These are phyloP conservation scores for Agrotis exclamationis DNA, from an alignment of 2,888 invertebrate genomes.

Conservation along the genomic window DNA sequence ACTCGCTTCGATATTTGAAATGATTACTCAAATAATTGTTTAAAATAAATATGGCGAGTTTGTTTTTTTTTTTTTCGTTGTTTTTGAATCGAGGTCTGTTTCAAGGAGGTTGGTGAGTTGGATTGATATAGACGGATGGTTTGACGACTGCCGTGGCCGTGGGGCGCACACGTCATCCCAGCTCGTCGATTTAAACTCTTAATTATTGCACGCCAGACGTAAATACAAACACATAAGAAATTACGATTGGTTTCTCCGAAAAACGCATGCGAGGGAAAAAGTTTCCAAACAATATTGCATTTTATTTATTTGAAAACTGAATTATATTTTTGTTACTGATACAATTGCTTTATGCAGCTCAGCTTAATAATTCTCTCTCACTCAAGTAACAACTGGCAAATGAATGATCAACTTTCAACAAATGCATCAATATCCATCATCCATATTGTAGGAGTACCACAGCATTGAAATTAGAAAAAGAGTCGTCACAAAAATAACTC, in stretches of 20 bases:
- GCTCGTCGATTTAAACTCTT: constrained; percentile 29
- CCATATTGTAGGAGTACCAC: too few relatives aligned
- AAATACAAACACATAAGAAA: constrained; percentile 35
- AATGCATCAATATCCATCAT: too few relatives aligned
- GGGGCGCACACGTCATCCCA: constrained; percentile 32
- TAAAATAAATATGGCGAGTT: constrained; percentile 52
- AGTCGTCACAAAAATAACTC: not conserved
- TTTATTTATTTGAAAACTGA: not conserved
- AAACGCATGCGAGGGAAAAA: not conserved
- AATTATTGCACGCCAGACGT: constrained; percentile 36
- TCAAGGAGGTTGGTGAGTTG: constrained; percentile 24
- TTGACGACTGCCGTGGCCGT: constrained; percentile 37
- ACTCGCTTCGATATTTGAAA: constrained; percentile 52
- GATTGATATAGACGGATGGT: constrained; percentile 27
- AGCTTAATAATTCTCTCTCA: too few relatives aligned
- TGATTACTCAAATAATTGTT: constrained; percentile 63
- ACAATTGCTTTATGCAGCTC: not conserved
- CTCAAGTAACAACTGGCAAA: too few relatives aligned
- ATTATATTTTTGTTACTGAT: not conserved
- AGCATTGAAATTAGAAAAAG: too few relatives aligned
- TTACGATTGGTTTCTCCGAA: constrained; percentile 36
- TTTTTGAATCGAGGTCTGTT: constrained; percentile 49
- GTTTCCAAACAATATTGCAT: not conserved
- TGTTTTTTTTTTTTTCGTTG: constrained; percentile 52
- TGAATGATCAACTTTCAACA: not conserved